Percentiles rank a stretch among this genome's conserved stretches.
These are phyloP conservation scores for Zaprionus capensis DNA, from an alignment of 1,140 invertebrate species.

Conservation along the genomic window DNA sequence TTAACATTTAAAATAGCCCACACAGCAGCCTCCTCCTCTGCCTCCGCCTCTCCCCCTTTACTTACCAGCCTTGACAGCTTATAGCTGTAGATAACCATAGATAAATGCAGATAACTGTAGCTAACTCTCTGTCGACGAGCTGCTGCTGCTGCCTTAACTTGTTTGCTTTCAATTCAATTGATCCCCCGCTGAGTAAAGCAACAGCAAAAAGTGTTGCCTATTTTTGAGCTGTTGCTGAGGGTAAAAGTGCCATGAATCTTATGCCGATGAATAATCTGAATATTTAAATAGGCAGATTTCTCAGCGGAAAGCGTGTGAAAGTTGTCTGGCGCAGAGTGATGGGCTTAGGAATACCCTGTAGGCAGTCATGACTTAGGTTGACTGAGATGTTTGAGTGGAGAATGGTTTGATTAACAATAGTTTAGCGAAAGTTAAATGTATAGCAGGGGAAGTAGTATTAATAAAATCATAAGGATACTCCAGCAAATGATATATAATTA, in stretches of 20 bases:
- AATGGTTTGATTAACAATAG: not conserved
- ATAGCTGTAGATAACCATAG: not conserved
- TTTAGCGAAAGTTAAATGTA: not conserved
- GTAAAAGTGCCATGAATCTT: not conserved
- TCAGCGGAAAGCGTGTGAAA: not conserved
- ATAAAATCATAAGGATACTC: too few species aligned
- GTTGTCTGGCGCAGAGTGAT: not conserved
- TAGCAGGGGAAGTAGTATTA: too few species aligned
- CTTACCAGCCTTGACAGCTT: not conserved
- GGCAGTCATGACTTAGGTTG: not conserved
- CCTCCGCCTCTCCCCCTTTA: not conserved
- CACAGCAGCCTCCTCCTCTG: not conserved
- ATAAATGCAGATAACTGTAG: slow-evolving; percentile 7
- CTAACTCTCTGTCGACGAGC: not conserved
- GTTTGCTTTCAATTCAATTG: slow-evolving; percentile 7
- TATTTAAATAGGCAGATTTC: not conserved
- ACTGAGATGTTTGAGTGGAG: not conserved
- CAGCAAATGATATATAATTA: too few species aligned
- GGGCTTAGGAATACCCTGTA: not conserved
- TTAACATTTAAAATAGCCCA: slow-evolving; percentile 75
- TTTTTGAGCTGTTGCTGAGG: slow-evolving; percentile 33
- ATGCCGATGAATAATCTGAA: not conserved
- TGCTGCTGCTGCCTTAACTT: not conserved
- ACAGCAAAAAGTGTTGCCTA: slow-evolving; percentile 34
- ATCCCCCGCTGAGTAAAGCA: not conserved